A percentile compares a stretch with the other conserved stretches of the same genome.
Conservation (phyloP, 2,797 vertebrate genomes). For the Carduelis carduelis region DNA sequence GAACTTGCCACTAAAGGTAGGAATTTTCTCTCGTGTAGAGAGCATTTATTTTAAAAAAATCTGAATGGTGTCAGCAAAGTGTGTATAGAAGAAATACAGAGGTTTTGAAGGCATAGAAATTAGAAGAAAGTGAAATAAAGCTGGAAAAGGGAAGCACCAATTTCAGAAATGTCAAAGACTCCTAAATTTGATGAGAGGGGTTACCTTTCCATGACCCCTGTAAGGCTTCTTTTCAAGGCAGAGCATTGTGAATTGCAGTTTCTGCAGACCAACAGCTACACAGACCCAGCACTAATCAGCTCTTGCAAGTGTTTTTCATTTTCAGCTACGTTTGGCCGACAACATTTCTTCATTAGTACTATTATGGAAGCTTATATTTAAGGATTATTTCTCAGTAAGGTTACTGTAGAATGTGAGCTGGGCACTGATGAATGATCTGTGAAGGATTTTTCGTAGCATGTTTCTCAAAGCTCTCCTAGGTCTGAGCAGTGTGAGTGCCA, state of each 20-base stretch:
- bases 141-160: not conserved
- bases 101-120: not conserved
- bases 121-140: not conserved
- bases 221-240: not conserved
- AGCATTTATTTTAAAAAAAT: not conserved
- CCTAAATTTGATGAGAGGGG: not conserved
- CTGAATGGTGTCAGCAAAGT: not conserved
- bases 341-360: not conserved
- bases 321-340: not conserved
- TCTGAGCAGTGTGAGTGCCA: not conserved
- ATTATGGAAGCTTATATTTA: not conserved
- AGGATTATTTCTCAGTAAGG: not conserved
- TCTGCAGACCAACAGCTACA: not conserved
- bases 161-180: not conserved
- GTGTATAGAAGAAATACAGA: not conserved
- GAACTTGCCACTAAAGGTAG: not conserved
- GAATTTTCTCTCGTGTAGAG: not conserved
- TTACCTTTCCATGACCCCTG: not conserved
- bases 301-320: not conserved
- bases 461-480: not conserved
- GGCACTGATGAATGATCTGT: not conserved
- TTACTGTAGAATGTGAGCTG: not conserved
- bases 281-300: not conserved
- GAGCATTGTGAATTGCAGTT: rapidly evolving
- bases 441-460: not conserved